A percentile compares a stretch with the other conserved stretches of the same genome.
Conservation (phyloP, 2,888 invertebrate species). For the Orthonevra nobilis region DNA sequence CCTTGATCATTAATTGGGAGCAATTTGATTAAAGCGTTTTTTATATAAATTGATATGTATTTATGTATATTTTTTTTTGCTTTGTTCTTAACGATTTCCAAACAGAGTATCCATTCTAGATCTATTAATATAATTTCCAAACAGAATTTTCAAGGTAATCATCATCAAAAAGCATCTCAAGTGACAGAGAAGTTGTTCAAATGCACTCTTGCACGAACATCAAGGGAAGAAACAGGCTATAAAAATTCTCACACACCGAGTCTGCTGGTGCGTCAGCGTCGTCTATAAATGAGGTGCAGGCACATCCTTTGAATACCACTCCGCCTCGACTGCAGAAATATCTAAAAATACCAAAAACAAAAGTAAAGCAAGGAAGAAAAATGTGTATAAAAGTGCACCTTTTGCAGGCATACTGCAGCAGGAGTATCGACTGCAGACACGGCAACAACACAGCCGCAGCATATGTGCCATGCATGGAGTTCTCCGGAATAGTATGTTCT, state of each 20-base stretch:
- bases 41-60: constrained; percentile 45
- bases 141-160: constrained; percentile 64
- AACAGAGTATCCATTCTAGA: constrained; percentile 54
- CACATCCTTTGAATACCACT: constrained; percentile 55
- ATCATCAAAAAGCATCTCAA: constrained; percentile 54
- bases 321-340: constrained; percentile 58
- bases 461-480: constrained; percentile 32
- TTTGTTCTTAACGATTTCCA: constrained; percentile 6
- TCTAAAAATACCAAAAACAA: constrained; percentile 63
- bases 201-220: background rate
- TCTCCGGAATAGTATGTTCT: constrained; percentile 44
- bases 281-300: constrained; percentile 44
- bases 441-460: constrained; percentile 25
- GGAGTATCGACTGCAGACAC: constrained; percentile 53
- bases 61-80: constrained; percentile 23
- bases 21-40: constrained; percentile 60
- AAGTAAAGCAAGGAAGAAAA: constrained; percentile 6
- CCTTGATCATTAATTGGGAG: constrained; percentile 59
- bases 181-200: constrained; percentile 39
- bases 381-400: too few relatives aligned
- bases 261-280: constrained; percentile 58
- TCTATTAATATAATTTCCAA: constrained; percentile 48
- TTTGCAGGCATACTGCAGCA: constrained; percentile 62
- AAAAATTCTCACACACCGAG: constrained; percentile 57
- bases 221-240: constrained; percentile 27